Base-by-base conservation (phyloP, 2,113 vertebrate species). In the Rhinogobius similis region DNA sequence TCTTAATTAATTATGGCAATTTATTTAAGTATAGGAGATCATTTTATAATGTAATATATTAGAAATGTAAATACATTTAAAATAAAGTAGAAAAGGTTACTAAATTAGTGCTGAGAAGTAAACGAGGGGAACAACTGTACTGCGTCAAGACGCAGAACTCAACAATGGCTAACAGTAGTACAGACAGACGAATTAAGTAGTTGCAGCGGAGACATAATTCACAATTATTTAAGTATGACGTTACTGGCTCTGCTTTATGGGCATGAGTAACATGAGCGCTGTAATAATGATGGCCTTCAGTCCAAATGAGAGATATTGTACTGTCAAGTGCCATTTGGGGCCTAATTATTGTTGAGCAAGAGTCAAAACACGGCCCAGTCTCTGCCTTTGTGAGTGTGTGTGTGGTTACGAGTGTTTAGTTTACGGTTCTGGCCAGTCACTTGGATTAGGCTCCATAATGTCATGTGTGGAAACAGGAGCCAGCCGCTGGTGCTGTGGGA, bases 391-490 rank as follows among this genome's bases (percentile, higher is more conserved):
- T 53, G 63, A 55, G 73, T 16, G 48, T 69, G 77, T 70, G 75
- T 78, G 81, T 72, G 81, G 85, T 86, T 83, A 65, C 67, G 71
- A 81, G 44, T 80, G 79, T 88, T 88, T 88, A 81, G 86, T 88
- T 89, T 86, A 88, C 70, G 86, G 82, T 87, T 85, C 78, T 85
- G 85, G 82, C 83, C 82, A 81, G 81, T 89, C 75, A 29, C 80
- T 76, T 66, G 86, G 88, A 90, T 89, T 88, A 88, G 73, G 61
- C 74, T 84, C 80, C 70, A 67, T 80, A 84, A 87, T 75, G 78
- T 88, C 78, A 77, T 85, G 85, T 87, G 82, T 87, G 80, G 88
- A 89, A 89, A 87, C 83, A 82, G 88, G 75, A 90, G 88, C 84
- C 80, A 86, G 84, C 70, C 79, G 72, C 81, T 86, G 84, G 77